Base-by-base conservation (phyloP, 2,797 vertebrate genomes). In the Takifugu ocellatus region DNA sequence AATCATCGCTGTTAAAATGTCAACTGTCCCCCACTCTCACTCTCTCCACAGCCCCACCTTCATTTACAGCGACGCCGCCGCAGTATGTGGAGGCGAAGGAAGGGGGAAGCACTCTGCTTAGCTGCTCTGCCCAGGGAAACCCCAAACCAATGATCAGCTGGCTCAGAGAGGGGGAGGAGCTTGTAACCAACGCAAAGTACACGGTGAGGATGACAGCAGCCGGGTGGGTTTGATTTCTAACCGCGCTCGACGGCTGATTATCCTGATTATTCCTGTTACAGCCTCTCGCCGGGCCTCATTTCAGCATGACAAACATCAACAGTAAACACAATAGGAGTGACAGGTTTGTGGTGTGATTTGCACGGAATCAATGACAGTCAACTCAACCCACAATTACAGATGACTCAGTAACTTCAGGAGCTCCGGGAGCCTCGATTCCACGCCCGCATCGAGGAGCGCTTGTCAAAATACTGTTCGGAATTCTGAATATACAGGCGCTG, bases 41-140 rank as follows among this genome's bases (percentile, higher is more conserved):
- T 82, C 66, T 77, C 74, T 77, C 64, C 48, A 4, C 92, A 99
- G 97, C 97, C 72, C 97, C 97, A 67, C 97, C 96, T 54, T 95
- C 94, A 64, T 98, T 98, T 88, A 95, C 93, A 65, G 93, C 96
- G 65, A 98, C 96, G 11, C 96, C 97, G 1, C 95, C 96, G 4
- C 95, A 98, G 79, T 97, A 98, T 83, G 94, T 99, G 72, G 96
- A 98, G 87, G 96, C 94, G 0, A 98, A 97, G 85, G 97, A 98
- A 83, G 96, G 96, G 43, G 92, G 95, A 82, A 96, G 92, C 56
- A 85, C 95, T 74, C 92, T 91, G 76, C 89, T 99, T 75, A 96
- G 92, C 81, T 99, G 97, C 89, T 94, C 94, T 72, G 96, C 97
- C 59, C 95, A 95, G n/a, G 97, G 96, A 83, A 98, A 98, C 87